Evolutionary conservation across 1,140 invertebrate genomes (phyloP).

Genomic region (Marisa cornuarietis): DNA sequence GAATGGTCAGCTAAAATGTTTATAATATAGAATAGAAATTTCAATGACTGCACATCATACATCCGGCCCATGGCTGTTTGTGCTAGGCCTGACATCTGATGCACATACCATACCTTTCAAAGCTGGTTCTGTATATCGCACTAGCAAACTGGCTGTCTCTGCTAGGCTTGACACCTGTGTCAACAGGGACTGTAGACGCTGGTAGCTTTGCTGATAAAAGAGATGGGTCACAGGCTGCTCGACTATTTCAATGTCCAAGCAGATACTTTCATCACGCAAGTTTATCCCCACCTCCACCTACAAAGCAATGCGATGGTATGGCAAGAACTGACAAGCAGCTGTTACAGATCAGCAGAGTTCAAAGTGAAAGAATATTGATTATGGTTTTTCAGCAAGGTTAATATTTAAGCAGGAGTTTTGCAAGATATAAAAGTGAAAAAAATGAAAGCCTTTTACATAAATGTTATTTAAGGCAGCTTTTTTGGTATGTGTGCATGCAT

Average conservation of each 20-base stretch:
- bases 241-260: no score
- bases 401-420: no score
- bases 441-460: no score
- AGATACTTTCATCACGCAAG: constrained; percentile 35
- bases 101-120: constrained; percentile 12
- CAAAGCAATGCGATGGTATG: background rate
- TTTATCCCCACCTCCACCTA: constrained; percentile 48
- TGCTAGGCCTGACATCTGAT: constrained; percentile 7
- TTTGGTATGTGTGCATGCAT: no score
- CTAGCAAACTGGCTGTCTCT: background rate
- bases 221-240: background rate
- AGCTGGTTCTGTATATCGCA: constrained; percentile 17
- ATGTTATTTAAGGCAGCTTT: no score
- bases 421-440: no score
- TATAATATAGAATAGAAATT: constrained; percentile 34
- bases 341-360: no score
- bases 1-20: constrained; percentile 37
- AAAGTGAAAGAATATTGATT: no score
- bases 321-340: no score
- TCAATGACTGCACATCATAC: constrained; percentile 36
- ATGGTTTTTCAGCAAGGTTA: no score
- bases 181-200: constrained; percentile 10
- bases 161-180: constrained; percentile 8
- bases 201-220: constrained; percentile 23
- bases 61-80: constrained; percentile 35